A percentile compares a stretch with the other conserved stretches of the same genome.
phyloP scores from a whole-genome alignment of 2,797 vertebrate genomes.

The Remorina albescens region DNA sequence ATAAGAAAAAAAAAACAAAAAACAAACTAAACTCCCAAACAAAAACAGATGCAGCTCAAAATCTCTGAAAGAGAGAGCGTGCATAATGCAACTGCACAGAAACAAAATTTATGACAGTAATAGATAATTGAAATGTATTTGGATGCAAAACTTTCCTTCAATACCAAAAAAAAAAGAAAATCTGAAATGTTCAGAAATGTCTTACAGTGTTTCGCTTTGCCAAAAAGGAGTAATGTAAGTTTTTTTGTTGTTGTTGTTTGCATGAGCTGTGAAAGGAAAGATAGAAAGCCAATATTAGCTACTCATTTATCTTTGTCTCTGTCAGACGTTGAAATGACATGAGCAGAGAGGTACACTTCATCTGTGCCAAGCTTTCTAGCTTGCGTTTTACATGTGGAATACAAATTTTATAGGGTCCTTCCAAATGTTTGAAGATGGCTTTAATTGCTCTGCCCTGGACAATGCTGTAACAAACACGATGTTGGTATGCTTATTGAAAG shows the following conservation, averaged over 20 bases:
- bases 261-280: background rate
- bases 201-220: background rate
- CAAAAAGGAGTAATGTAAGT: background rate
- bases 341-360: background rate
- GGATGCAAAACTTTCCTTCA: conserved; percentile 1
- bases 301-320: background rate
- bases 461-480: background rate
- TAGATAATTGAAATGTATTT: conserved; percentile 15
- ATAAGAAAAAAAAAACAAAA: conserved; percentile 42
- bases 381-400: background rate
- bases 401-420: background rate
- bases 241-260: no score
- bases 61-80: conserved; percentile 16
- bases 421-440: background rate
- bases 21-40: no score
- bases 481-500: background rate
- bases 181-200: background rate
- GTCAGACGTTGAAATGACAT: background rate
- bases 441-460: background rate
- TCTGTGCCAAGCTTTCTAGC: background rate
- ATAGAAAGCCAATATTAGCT: no score
- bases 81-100: conserved; percentile 31
- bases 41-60: conserved; percentile 64
- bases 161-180: conserved; percentile 8
- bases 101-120: conserved; percentile 35